Conservation (phyloP, 2,888 invertebrate genomes). For the Habroteleia sp. region DNA sequence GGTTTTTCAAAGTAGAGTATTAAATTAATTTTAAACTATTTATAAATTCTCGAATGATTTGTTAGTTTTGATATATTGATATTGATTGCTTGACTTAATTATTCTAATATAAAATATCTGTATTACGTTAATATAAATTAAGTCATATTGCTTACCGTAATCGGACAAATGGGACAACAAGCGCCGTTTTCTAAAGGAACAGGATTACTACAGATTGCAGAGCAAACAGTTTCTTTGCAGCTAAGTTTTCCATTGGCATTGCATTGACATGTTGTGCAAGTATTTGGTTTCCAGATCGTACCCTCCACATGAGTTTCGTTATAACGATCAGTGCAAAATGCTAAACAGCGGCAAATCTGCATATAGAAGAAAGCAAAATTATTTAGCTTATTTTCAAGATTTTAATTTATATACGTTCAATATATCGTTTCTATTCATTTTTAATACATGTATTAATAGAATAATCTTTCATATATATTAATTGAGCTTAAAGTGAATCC, state of each 20-base stretch:
- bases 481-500: no score
- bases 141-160: constrained; percentile 69
- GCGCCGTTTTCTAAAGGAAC: constrained; percentile 72
- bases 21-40: no score
- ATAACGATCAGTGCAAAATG: constrained; percentile 73
- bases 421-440: no score
- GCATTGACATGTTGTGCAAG: constrained; percentile 75
- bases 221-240: constrained; percentile 77
- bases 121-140: constrained; percentile 47
- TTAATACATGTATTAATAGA: no score
- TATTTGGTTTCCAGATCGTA: constrained; percentile 73
- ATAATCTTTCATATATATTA: no score
- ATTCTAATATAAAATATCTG: no score
- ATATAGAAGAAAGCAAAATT: constrained; percentile 4
- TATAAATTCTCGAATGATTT: no score
- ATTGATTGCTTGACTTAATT: no score
- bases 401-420: no score
- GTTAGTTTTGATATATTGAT: no score
- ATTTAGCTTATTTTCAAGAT: no score
- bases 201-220: constrained; percentile 74
- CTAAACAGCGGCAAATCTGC: constrained; percentile 75
- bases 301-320: constrained; percentile 76
- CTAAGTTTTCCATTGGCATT: constrained; percentile 73
- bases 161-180: constrained; percentile 77
- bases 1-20: no score